Percentiles rank a stretch among this genome's conserved stretches.
phyloP scores from a whole-genome alignment of 1,140 invertebrate genomes.

The Drosophila punjabiensis region DNA sequence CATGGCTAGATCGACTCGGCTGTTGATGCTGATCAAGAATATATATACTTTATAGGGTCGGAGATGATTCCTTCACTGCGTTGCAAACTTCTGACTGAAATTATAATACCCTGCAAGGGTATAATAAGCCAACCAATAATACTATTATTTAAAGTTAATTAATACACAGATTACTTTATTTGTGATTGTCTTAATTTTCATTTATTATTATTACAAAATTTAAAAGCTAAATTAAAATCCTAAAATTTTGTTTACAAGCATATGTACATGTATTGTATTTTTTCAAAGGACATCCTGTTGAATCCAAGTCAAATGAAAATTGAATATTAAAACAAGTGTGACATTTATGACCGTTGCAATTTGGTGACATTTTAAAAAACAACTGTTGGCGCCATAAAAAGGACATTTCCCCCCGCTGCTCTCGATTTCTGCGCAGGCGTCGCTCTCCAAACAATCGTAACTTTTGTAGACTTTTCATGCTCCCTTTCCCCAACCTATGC shows the following conservation, averaged over 20 bases:
- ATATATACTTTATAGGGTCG: too few relatives aligned
- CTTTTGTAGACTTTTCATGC: conserved; percentile 60
- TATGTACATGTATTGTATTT: too few relatives aligned
- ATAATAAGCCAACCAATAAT: too few relatives aligned
- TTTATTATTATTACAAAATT: background rate
- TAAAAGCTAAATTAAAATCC: background rate
- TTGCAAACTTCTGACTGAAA: too few relatives aligned
- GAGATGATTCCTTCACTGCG: too few relatives aligned
- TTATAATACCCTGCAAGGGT: too few relatives aligned
- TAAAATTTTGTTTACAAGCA: too few relatives aligned
- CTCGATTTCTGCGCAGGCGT: conserved; percentile 58
- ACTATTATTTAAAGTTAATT: background rate
- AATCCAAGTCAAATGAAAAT: background rate
- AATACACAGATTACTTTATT: background rate
- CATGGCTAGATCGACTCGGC: too few relatives aligned
- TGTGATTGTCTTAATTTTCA: background rate
- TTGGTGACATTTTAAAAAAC: conserved; percentile 13
- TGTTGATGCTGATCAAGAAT: too few relatives aligned
- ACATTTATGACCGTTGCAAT: background rate
- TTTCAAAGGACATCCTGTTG: too few relatives aligned
- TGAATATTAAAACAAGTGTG: background rate
- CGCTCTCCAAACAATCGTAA: conserved; percentile 52
- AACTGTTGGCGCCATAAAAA: conserved; percentile 59
- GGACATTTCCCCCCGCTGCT: background rate
- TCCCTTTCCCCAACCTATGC: background rate